A percentile compares a stretch with the other conserved stretches of the same genome.
Evolutionary conservation across 2,888 invertebrate species (phyloP).

Genomic region (Perdita meconis): DNA sequence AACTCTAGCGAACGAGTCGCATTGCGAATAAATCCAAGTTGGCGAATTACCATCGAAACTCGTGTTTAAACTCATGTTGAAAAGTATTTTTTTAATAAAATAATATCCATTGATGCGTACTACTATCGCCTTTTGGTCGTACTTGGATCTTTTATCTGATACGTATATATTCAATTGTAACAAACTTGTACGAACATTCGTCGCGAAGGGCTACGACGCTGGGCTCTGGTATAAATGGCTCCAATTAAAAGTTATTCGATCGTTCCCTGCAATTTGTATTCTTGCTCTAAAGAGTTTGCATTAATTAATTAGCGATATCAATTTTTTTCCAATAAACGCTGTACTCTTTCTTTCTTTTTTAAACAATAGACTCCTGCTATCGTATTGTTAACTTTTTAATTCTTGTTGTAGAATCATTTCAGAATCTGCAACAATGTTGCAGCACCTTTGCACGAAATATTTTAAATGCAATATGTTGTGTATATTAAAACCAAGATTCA

Average conservation of each 20-base stretch:
- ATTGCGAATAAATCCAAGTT: constrained; percentile 61
- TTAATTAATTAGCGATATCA: no score
- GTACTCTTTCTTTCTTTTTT: not conserved
- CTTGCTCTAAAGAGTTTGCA: no score
- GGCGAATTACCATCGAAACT: constrained; percentile 46
- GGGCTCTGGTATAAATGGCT: not conserved
- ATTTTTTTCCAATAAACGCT: no score
- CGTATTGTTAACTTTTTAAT: no score
- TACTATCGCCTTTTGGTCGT: not conserved
- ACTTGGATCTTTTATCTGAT: no score
- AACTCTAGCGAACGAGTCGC: constrained; percentile 64
- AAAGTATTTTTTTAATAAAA: constrained; percentile 3
- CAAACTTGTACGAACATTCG: constrained; percentile 2
- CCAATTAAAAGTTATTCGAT: no score
- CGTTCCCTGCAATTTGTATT: no score
- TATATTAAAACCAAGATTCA: constrained; percentile 47
- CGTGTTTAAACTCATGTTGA: not conserved
- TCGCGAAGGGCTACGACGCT: not conserved
- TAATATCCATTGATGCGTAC: not conserved
- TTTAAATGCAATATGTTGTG: constrained; percentile 31
- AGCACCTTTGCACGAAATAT: not conserved
- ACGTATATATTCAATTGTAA: no score
- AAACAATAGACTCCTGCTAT: no score
- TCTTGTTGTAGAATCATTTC: not conserved
- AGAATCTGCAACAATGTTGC: no score